These are phyloP conservation scores for Brachionus paranguensis DNA, from an alignment of 1,140 invertebrate species.

Conservation along the genomic window DNA sequence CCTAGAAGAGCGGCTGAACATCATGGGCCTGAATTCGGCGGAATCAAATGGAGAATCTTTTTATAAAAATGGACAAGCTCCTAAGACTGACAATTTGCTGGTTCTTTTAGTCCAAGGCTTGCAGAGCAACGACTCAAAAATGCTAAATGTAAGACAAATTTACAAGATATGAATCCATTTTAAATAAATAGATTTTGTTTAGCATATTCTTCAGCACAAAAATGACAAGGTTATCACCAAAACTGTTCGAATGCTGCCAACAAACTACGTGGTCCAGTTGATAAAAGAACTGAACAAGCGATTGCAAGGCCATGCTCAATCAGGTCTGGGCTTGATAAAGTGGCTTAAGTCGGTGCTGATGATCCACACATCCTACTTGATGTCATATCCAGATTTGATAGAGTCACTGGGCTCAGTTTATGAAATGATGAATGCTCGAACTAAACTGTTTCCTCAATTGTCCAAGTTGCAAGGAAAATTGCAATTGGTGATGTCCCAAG, in stretches of 20 bases:
- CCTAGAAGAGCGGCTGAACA: conserved; percentile 49
- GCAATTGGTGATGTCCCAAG: conserved; percentile 50
- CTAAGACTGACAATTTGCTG: conserved; percentile 48
- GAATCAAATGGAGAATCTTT: conserved; percentile 41
- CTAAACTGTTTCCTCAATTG: conserved; percentile 45
- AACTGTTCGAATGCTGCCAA: conserved; percentile 47
- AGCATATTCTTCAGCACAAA: conserved; percentile 47
- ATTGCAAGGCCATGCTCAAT: conserved; percentile 47
- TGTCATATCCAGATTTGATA: conserved; percentile 52
- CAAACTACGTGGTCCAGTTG: conserved; percentile 47
- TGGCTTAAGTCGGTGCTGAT: conserved; percentile 50
- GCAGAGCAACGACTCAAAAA: conserved; percentile 49
- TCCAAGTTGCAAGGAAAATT: conserved; percentile 50
- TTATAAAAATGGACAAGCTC: conserved; percentile 42
- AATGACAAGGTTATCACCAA: conserved; percentile 47
- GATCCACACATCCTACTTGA: conserved; percentile 51
- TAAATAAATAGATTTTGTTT: not conserved
- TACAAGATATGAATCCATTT: not conserved
- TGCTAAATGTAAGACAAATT: conserved; percentile 47
- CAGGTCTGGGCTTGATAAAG: conserved; percentile 43
- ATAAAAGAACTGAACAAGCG: conserved; percentile 47
- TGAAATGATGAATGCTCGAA: conserved; percentile 49
- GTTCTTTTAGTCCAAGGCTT: conserved; percentile 50
- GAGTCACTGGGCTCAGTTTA: conserved; percentile 48
- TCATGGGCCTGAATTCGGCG: conserved; percentile 44